A percentile compares a stretch with the other conserved stretches of the same genome.
Conservation (phyloP, 2,113 vertebrate genomes). For the Oxygymnocypris stewartii region DNA sequence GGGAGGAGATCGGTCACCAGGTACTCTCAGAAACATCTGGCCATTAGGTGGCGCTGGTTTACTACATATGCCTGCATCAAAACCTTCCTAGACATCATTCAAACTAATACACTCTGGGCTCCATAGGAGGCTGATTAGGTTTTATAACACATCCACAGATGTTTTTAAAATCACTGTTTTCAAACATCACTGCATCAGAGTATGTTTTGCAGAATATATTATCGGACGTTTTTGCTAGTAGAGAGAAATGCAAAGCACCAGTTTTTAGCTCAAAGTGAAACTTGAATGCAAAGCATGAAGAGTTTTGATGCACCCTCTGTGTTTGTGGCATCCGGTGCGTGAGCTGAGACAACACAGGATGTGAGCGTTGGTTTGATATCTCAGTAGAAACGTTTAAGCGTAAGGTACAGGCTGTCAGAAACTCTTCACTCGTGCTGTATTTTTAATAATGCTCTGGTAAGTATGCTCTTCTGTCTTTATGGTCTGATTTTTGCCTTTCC, state of each 20-base stretch:
- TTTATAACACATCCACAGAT: neutral
- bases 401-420: neutral
- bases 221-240: neutral
- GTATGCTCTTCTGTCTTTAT: neutral
- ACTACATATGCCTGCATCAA: neutral
- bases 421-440: neutral
- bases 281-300: conserved; percentile 45
- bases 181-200: neutral
- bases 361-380: conserved; percentile 37
- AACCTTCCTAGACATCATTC: neutral
- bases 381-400: neutral
- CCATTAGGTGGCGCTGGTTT: conserved; percentile 48
- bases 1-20: conserved; percentile 95
- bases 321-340: conserved; percentile 66
- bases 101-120: neutral
- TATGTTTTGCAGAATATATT: neutral
- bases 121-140: neutral
- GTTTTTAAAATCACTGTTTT: neutral
- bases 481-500: neutral
- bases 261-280: conserved; percentile 56
- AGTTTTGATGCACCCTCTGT: conserved; percentile 42
- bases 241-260: neutral
- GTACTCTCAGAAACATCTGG: conserved; percentile 66
- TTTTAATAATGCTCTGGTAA: neutral
- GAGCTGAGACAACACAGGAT: conserved; percentile 68